Base-by-base conservation (phyloP, 2,113 vertebrate species). In the Oncorhynchus kisutch region DNA sequence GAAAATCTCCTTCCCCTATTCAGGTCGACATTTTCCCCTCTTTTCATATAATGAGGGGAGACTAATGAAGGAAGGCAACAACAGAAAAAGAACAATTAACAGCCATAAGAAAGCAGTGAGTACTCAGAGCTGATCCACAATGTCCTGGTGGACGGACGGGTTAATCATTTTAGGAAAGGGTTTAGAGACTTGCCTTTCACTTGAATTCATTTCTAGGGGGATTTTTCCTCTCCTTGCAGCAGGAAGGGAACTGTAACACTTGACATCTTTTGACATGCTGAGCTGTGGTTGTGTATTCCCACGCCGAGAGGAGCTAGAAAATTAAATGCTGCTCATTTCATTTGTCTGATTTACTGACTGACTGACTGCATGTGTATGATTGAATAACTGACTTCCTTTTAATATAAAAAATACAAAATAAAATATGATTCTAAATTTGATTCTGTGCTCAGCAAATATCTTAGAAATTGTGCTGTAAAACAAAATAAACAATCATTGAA, bases 1-100 rank as follows among this genome's bases (percentile, higher is more conserved):
- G 98, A 99, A 99, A 99, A 95, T 97, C 96, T 97, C 95, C 95
- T 95, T 96, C 94, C 90, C 94, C 97, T 96, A 99, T 99, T 99
- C 98, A 99, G 94, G 51, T 54, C 14, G 51, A 94, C 95, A 97
- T 98, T 97, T 97, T 94, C 92, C 93, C 94, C 95, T 95, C 95
- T 96, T 91, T 93, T 92, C 89, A 92, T 90, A 96, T 97, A 96
- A 97, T 95, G 96, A 96, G 95, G 39, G 94, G 95, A 95, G 96
- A 94, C 95, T 95, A 96, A 98, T 97, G 96, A 97, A 95, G 96
- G 95, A 94, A 96, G 96, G 95, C 94, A 96, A 94, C 90, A 93
- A 94, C 91, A 87, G 92, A 87, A 96, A 97, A 98, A 98, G 94
- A 97, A 99, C 96, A 98, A 99, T 97, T 97, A 94, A 94, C 93